These are phyloP conservation scores for Polymixis flavicincta DNA, from an alignment of 2,888 invertebrate species.

Conservation along the genomic window DNA sequence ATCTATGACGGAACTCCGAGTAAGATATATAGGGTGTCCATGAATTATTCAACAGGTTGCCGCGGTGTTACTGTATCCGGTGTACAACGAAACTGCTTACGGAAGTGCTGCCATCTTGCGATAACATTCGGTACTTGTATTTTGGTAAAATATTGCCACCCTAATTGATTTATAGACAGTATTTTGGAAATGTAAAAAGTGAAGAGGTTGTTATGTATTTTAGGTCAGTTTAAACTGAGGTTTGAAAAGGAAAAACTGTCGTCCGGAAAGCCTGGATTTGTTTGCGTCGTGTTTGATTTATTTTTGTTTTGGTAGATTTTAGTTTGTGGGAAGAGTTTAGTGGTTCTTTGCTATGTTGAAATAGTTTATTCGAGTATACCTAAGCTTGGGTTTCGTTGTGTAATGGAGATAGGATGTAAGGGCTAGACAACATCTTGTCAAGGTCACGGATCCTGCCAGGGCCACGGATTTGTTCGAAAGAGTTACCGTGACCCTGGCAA, in stretches of 20 bases:
- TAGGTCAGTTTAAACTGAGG: conserved; percentile 4
- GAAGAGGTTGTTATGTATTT: conserved; percentile 19
- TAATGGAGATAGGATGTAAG: too few relatives aligned
- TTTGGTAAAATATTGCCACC: conserved; percentile 59
- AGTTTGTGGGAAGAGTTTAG: not conserved
- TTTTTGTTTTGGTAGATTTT: conserved; percentile 8
- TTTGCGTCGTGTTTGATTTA: conserved; percentile 45
- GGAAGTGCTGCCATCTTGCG: conserved; percentile 68
- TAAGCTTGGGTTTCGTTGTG: not conserved
- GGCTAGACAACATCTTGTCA: too few relatives aligned
- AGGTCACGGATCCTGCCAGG: too few relatives aligned
- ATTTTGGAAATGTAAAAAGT: conserved; percentile 42
- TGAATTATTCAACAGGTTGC: conserved; percentile 71
- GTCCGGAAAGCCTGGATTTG: conserved; percentile 9
- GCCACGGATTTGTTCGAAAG: not conserved
- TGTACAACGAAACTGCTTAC: conserved; percentile 56
- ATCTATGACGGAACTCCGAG: conserved; percentile 59
- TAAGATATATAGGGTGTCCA: conserved; percentile 65
- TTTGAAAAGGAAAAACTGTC: conserved; percentile 12
- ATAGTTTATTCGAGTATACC: not conserved
- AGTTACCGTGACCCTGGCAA: too few relatives aligned
- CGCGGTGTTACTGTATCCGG: conserved; percentile 67
- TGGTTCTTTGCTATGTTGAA: not conserved
- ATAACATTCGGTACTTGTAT: conserved; percentile 58
- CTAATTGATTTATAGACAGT: conserved; percentile 61